Evolutionary conservation across 1,140 invertebrate genomes (phyloP).

Genomic region (Drosophila dunni): DNA sequence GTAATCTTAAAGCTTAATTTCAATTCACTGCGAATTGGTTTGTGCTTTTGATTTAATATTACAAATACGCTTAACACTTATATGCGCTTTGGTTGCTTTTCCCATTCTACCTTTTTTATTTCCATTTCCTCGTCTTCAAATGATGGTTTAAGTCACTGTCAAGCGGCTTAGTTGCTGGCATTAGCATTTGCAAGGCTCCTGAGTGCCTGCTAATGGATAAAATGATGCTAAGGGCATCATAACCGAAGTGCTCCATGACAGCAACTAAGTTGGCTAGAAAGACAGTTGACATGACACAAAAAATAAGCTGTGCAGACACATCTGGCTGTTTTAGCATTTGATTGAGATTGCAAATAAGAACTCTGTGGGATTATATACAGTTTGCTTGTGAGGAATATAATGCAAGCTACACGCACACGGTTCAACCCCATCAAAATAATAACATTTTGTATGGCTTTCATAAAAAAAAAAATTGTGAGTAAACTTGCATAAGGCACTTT

Average conservation of each 20-base stretch:
- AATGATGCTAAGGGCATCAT: constrained; percentile 3
- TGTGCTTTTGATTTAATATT: constrained; percentile 25
- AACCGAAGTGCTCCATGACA: constrained; percentile 9
- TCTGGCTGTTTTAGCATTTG: background rate
- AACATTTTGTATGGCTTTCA: constrained; percentile 18
- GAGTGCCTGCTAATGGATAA: constrained; percentile 36
- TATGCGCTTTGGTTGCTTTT: background rate
- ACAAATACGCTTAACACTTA: constrained; percentile 30
- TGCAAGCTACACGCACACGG: background rate
- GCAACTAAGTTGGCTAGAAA: background rate
- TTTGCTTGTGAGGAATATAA: background rate
- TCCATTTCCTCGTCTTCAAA: background rate
- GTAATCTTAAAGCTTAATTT: constrained; percentile 49
- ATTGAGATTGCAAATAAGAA: background rate
- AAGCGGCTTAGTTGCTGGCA: constrained; percentile 30
- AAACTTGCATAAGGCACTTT: constrained; percentile 18
- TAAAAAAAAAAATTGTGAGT: background rate
- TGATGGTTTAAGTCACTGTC: background rate
- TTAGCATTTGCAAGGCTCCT: constrained; percentile 37
- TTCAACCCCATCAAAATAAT: constrained; percentile 7
- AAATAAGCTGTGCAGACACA: background rate
- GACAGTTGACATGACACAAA: background rate
- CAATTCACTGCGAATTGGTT: constrained; percentile 15
- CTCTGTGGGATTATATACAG: background rate
- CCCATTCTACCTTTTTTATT: background rate